Evolutionary conservation across 2,888 invertebrate genomes (phyloP).

Genomic region (Tortrix viridana): DNA sequence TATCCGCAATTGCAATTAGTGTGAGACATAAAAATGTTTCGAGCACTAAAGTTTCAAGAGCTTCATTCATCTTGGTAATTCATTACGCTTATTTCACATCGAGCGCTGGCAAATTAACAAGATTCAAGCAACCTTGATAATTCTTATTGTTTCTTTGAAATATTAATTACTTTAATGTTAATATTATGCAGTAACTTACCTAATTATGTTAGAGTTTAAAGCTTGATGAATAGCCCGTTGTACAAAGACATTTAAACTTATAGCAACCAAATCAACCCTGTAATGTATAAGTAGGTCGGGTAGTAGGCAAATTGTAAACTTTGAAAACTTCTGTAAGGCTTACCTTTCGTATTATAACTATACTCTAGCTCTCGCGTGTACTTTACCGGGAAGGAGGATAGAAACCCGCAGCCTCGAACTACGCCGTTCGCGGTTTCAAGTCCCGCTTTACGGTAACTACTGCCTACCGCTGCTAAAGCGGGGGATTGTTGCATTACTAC

Average conservation of each 20-base stretch:
- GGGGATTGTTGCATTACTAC: background rate
- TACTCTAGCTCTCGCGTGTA: conserved; percentile 19
- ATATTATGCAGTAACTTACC: conserved; percentile 26
- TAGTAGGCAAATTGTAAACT: conserved; percentile 11
- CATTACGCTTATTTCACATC: conserved; percentile 25
- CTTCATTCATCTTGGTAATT: conserved; percentile 27
- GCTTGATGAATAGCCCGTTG: conserved; percentile 1
- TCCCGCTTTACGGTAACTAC: conserved; percentile 18
- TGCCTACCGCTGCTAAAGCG: conserved; percentile 5
- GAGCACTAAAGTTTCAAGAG: conserved; percentile 13
- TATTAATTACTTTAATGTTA: conserved; percentile 16
- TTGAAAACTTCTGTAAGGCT: conserved; percentile 9
- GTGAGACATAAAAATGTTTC: conserved; percentile 22
- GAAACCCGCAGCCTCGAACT: conserved; percentile 32
- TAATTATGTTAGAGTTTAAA: conserved; percentile 1
- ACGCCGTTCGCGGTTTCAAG: conserved; percentile 21
- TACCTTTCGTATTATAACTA: conserved; percentile 3
- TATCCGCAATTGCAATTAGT: conserved; percentile 15
- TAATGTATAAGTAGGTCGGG: conserved; percentile 6
- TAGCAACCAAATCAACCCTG: background rate
- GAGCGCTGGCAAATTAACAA: background rate
- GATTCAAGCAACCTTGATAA: conserved; percentile 23
- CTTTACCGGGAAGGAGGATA: conserved; percentile 22
- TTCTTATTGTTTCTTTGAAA: conserved; percentile 19
- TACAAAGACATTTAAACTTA: background rate